Base-by-base conservation (phyloP, 2,113 vertebrate genomes). In the Calypte anna region DNA sequence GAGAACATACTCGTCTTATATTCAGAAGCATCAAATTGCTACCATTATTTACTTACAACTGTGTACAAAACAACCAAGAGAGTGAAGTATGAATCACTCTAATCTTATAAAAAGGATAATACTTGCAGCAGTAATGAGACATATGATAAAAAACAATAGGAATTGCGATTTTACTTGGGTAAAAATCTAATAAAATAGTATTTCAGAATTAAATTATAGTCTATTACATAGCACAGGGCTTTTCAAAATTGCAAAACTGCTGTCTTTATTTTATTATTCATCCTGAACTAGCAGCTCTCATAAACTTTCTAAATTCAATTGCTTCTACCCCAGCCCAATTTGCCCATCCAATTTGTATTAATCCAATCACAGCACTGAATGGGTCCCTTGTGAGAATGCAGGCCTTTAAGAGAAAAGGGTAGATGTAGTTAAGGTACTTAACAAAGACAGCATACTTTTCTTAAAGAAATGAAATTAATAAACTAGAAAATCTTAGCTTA, bases 161-260 rank as follows among this genome's bases (percentile, higher is more conserved):
- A 85, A 89, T 75, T 96, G 95, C 89, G 77, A 95, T 95, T 97
- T 96, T 93, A 93, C 77, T 94, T 86, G 72, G 81, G 80, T 79
- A 96, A 95, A 82, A 77, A 96, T 92, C 92, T 86, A 97, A 96
- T 93, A 96, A 88, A 91, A 96, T 76, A 91, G 92, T 80, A 82
- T 92, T 78, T 94, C 33, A 85, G 91, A 96, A 96, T 93, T 90
- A 90, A 95, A 96, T 93, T 88, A 92, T 27, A 67, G 70, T 79
- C 90, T 91, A 79, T 81, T 92, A 89, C 70, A 76, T 43, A 72
- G 67, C 61, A 72, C 40, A 84, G 67, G 78, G 81, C 63, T 93
- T 86, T 95, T 90, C 51, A 77, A 82, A 91, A 89, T 43, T 69
- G 67, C 66, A 74, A 76, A 78, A 81, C 53, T 15, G 40, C 33